Base-by-base conservation (phyloP, 2,113 vertebrate genomes). In the Cyrtonyx montezumae region DNA sequence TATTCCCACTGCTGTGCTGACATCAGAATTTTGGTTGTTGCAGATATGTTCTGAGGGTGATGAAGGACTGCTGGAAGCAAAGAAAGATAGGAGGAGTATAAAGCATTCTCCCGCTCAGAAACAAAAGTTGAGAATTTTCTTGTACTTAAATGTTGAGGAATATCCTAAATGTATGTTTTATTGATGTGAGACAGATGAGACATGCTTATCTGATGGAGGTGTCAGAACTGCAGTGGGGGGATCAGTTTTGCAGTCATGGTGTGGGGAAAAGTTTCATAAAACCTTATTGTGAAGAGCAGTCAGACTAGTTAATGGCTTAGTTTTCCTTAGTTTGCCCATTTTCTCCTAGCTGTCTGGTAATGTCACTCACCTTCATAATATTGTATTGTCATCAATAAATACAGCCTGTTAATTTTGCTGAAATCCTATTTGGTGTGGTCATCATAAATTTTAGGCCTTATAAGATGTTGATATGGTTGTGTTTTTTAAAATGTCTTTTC, bases 1-100 rank as follows among this genome's bases (percentile, higher is more conserved):
- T 95, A 87, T 92, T 94, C 93, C 84, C 11, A 19, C 42, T 77
- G 78, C 70, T 93, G 10, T 89, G 75, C 70, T 95, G 87, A 89
- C 71, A 63, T 85, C 79, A 93, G 59, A 87, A 34, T 77, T 53
- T 89, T 94, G 94, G 68, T 87, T 91, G 40, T 79, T 89, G 59
- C 80, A 70, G 67, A 93, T 58, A 37, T 90, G 36, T 91, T 82
- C 73, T 71, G 68, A 63, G 45, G 30, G 15, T 79, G 75, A 87
- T 89, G 79, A 87, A 87, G 65, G 76, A 30, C 59, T 84, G 25
- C 40, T 82, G 58, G 75, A 69, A 48, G 79, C 91, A 84, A 92
- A 87, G 48, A 77, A 76, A 87, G 62, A 82, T 49, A 46, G 90
- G 73, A 62, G 73, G 84, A 58, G 32, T 56, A 45, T 45, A 37